These are phyloP conservation scores for Archocentrus centrarchus DNA, from an alignment of 2,113 vertebrate genomes.

Conservation along the genomic window DNA sequence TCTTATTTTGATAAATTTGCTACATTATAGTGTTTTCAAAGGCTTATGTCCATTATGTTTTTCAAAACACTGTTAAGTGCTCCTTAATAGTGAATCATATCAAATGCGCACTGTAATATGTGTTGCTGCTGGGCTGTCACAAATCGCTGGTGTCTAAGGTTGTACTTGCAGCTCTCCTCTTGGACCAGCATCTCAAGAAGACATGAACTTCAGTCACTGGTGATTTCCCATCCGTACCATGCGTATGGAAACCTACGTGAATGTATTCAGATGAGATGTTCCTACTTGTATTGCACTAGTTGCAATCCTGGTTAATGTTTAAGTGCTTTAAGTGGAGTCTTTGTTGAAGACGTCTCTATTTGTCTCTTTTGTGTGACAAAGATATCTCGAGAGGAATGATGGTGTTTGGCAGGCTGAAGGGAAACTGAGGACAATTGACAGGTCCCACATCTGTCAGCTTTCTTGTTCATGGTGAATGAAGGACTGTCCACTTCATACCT, in stretches of 20 bases:
- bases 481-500: constrained; percentile 52
- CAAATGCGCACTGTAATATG: constrained; percentile 58
- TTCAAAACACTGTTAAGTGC: constrained; percentile 80
- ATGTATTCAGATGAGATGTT: constrained; percentile 79
- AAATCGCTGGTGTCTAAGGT: constrained; percentile 38
- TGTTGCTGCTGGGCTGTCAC: constrained; percentile 59
- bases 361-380: constrained; percentile 62
- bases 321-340: constrained; percentile 75
- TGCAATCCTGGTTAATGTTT: constrained; percentile 61
- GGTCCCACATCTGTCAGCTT: constrained; percentile 23
- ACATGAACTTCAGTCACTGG: constrained; percentile 56
- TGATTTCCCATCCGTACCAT: constrained; percentile 55
- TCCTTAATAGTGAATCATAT: constrained; percentile 80
- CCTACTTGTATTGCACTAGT: constrained; percentile 67
- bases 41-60: constrained; percentile 68
- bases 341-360: constrained; percentile 57
- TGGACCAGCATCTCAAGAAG: constrained; percentile 60
- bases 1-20: constrained; percentile 79
- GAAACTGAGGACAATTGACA: constrained; percentile 36
- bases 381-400: constrained; percentile 51
- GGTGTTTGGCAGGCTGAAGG: constrained; percentile 14
- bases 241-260: constrained; percentile 73
- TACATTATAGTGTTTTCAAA: constrained; percentile 78
- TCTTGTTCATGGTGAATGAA: constrained; percentile 28
- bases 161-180: constrained; percentile 49